Evolutionary conservation across 2,888 invertebrate species (phyloP).

Genomic region (Andrena fulva): DNA sequence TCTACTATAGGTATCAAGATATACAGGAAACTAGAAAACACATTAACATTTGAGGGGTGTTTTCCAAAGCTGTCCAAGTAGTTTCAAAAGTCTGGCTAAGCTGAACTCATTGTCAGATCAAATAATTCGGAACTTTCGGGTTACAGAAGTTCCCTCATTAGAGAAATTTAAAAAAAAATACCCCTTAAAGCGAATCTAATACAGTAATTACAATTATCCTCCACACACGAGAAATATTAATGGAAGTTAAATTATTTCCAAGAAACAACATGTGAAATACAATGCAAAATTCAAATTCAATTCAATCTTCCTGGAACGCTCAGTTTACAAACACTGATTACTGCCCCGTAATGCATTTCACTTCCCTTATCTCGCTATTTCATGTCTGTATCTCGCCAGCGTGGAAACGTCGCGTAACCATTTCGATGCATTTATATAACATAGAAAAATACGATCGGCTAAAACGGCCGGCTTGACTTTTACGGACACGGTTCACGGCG

Average conservation of each 20-base stretch:
- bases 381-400: constrained; percentile 3
- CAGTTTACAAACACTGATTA: constrained; percentile 2
- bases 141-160: too few relatives aligned
- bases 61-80: too few relatives aligned
- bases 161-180: too few relatives aligned
- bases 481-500: constrained; percentile 8
- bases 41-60: too few relatives aligned
- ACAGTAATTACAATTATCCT: not conserved
- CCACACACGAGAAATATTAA: not conserved
- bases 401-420: constrained; percentile 29
- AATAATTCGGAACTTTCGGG: too few relatives aligned
- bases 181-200: too few relatives aligned
- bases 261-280: not conserved
- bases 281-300: not conserved
- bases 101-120: too few relatives aligned
- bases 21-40: too few relatives aligned
- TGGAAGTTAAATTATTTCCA: not conserved
- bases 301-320: not conserved
- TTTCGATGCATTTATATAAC: not conserved
- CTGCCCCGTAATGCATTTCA: not conserved
- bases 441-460: not conserved
- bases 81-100: too few relatives aligned
- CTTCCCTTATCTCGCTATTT: constrained; percentile 35
- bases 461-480: constrained; percentile 3
- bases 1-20: too few relatives aligned